Evolutionary conservation across 2,113 vertebrate species (phyloP).

Genomic region (Lipotes vexillifer): DNA sequence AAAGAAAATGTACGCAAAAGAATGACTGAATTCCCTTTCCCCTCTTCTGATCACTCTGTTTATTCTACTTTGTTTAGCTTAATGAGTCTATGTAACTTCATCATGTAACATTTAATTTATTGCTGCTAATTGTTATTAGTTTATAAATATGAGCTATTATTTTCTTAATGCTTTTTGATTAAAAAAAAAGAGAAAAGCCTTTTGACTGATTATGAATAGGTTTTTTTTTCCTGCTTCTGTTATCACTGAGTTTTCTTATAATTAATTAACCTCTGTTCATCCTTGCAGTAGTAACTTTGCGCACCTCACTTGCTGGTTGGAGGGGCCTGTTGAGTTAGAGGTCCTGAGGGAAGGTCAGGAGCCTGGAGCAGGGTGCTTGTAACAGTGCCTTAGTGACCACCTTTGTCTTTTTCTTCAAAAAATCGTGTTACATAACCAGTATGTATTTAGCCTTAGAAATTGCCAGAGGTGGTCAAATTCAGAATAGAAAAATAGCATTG

Average conservation of each 20-base stretch:
- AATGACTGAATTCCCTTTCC: conserved; percentile 46
- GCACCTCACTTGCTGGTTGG: not conserved
- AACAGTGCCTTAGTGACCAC: not conserved
- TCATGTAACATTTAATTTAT: conserved; percentile 43
- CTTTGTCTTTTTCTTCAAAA: not conserved
- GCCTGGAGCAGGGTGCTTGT: not conserved
- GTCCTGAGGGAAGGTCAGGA: not conserved
- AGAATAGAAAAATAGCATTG: not conserved
- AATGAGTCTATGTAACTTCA: conserved; percentile 3
- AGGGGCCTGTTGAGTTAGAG: not conserved
- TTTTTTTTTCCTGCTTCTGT: conserved; percentile 9
- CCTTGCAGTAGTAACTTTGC: not conserved
- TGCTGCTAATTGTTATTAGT: conserved; percentile 29
- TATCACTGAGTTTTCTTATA: not conserved
- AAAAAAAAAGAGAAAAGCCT: not conserved
- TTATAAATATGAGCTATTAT: conserved; percentile 42
- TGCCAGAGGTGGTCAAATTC: not conserved
- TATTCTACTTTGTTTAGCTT: conserved; percentile 44
- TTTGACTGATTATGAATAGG: not conserved
- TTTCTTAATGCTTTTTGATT: not conserved
- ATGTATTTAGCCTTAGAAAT: conserved; percentile 8
- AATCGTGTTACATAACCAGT: not conserved
- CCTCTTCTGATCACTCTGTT: conserved; percentile 25
- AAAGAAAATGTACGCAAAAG: conserved; percentile 46
- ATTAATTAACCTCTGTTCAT: not conserved